Conservation (phyloP, 2,888 invertebrate species). For the Tridacna gigas region DNA sequence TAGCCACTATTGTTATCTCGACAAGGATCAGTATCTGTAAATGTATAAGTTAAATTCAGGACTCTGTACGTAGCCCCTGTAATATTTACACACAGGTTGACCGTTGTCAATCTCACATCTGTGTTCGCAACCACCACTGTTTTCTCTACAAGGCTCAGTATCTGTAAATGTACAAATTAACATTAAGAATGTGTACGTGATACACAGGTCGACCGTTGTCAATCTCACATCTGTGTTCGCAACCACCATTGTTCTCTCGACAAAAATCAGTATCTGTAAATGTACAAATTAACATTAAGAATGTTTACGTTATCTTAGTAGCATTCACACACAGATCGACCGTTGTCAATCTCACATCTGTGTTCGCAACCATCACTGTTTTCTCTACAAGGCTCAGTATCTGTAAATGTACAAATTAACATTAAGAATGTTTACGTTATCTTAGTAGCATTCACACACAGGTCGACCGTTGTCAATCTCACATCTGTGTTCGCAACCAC, state of each 20-base stretch:
- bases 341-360: too few species aligned
- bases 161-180: too few species aligned
- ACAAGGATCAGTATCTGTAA: too few species aligned
- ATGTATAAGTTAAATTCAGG: too few species aligned
- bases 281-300: too few species aligned
- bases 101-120: slow-evolving; percentile 76
- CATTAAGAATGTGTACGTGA: too few species aligned
- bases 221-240: slow-evolving; percentile 77
- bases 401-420: too few species aligned
- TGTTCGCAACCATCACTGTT: slow-evolving; percentile 83
- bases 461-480: slow-evolving; percentile 74
- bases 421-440: too few species aligned
- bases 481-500: slow-evolving; percentile 80
- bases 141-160: slow-evolving; percentile 73
- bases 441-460: slow-evolving; percentile 83
- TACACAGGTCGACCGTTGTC: slow-evolving; percentile 80
- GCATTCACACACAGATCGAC: too few species aligned
- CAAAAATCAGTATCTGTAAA: slow-evolving; percentile 78
- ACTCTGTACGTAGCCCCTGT: slow-evolving; percentile 82
- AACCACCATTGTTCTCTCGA: slow-evolving; percentile 75
- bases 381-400: slow-evolving; percentile 84
- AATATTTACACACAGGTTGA: slow-evolving; percentile 82
- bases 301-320: too few species aligned
- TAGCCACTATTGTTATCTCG: too few species aligned
- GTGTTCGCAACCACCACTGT: slow-evolving; percentile 80